Conservation (phyloP, 2,888 invertebrate genomes). For the Anagyrus pseudococci region DNA sequence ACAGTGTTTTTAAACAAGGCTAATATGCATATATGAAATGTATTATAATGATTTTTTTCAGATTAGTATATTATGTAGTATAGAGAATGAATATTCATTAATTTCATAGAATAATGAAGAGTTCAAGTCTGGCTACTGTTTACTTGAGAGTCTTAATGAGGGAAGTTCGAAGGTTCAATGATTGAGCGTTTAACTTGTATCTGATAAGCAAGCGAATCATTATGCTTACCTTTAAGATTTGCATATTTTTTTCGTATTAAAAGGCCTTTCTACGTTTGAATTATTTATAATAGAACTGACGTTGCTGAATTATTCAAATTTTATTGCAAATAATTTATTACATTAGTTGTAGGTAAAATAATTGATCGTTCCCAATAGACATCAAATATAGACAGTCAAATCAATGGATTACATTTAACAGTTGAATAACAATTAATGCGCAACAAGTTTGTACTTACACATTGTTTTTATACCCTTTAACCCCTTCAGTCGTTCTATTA, state of each 20-base stretch:
- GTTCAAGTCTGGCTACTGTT: slow-evolving; percentile 10
- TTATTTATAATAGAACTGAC: slow-evolving; percentile 17
- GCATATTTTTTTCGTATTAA: slow-evolving; percentile 1
- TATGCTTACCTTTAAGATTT: slow-evolving; percentile 30
- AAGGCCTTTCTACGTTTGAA: slow-evolving; percentile 12
- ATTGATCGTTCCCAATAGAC: slow-evolving; percentile 1
- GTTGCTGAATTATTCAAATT: slow-evolving; percentile 9
- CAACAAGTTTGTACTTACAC: slow-evolving; percentile 24
- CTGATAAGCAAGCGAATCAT: slow-evolving; percentile 33
- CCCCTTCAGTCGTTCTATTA: slow-evolving; percentile 1
- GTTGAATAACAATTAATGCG: slow-evolving; percentile 21
- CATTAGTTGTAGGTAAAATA: slow-evolving; percentile 19
- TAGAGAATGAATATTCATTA: slow-evolving; percentile 7
- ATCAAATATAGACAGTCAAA: slow-evolving; percentile 22
- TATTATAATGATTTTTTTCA: neutral
- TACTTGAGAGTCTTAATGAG: slow-evolving; percentile 21
- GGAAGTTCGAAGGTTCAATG: slow-evolving; percentile 28
- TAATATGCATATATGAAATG: slow-evolving; percentile 8
- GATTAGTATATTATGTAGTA: neutral
- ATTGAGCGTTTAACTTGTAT: slow-evolving; percentile 28
- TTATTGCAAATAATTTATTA: slow-evolving; percentile 27
- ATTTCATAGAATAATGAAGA: slow-evolving; percentile 6
- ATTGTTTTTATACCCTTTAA: slow-evolving; percentile 2
- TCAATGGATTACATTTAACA: slow-evolving; percentile 20
- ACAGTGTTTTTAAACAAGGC: slow-evolving; percentile 10